These are phyloP conservation scores for Aphelocoma coerulescens DNA, from an alignment of 2,113 vertebrate species.

Conservation along the genomic window DNA sequence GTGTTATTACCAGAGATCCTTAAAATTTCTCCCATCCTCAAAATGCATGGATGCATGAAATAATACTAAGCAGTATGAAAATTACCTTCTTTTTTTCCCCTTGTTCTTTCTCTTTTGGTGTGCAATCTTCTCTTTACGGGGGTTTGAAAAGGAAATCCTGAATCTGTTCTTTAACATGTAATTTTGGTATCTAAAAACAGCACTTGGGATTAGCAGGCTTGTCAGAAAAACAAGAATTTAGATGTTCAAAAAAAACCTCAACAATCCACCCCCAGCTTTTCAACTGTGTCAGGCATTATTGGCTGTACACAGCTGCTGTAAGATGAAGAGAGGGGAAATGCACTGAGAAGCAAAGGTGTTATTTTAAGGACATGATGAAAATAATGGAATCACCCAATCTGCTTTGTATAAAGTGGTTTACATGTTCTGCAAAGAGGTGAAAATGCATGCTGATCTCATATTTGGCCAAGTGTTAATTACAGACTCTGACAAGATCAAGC, in stretches of 20 bases:
- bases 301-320: slow-evolving; percentile 43
- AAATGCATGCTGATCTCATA: not conserved
- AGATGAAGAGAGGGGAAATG: slow-evolving; percentile 30
- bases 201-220: slow-evolving; percentile 47
- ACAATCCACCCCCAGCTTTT: slow-evolving; percentile 40
- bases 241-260: slow-evolving; percentile 39
- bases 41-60: not conserved
- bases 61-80: not conserved
- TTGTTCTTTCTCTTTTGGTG: not conserved
- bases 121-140: slow-evolving; percentile 7
- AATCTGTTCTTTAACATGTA: slow-evolving; percentile 48
- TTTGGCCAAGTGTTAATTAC: slow-evolving; percentile 24
- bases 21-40: not conserved
- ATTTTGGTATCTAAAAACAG: slow-evolving; percentile 59
- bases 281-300: slow-evolving; percentile 47
- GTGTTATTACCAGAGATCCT: not conserved
- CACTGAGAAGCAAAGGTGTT: slow-evolving; percentile 43
- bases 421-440: not conserved
- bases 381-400: not conserved
- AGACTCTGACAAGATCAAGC: not conserved
- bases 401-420: not conserved
- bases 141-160: slow-evolving; percentile 48
- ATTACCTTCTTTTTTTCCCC: not conserved
- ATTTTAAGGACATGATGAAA: slow-evolving; percentile 38
- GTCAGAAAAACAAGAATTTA: slow-evolving; percentile 57